phyloP scores from a whole-genome alignment of 2,888 invertebrate species.

The Panzeria rudis region DNA sequence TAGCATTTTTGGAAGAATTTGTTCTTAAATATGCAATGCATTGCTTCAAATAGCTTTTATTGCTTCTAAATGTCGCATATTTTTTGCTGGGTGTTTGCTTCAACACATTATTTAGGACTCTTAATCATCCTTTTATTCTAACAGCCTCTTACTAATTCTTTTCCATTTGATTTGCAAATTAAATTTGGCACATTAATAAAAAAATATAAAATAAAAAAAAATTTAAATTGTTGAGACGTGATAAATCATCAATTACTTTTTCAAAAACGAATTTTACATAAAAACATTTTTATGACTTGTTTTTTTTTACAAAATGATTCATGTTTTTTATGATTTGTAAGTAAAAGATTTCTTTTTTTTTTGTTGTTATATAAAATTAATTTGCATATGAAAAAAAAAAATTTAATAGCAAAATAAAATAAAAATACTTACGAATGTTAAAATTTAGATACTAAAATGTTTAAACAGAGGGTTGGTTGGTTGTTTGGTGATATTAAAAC shows the following conservation, averaged over 20 bases:
- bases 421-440: constrained; percentile 3
- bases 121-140: background rate
- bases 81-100: too few species aligned
- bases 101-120: background rate
- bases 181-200: constrained; percentile 51
- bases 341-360: constrained; percentile 10
- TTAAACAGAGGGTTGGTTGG: constrained; percentile 34
- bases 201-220: constrained; percentile 9
- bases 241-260: constrained; percentile 74
- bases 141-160: constrained; percentile 3
- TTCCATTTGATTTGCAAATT: constrained; percentile 52
- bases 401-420: constrained; percentile 1
- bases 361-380: constrained; percentile 20
- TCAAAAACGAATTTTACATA: constrained; percentile 47
- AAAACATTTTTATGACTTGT: constrained; percentile 60
- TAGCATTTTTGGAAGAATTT: too few species aligned
- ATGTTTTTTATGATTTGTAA: constrained; percentile 23
- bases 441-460: background rate
- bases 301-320: constrained; percentile 58
- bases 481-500: background rate
- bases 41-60: too few species aligned
- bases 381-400: constrained; percentile 45
- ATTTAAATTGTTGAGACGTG: constrained; percentile 69
- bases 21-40: too few species aligned
- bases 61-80: too few species aligned